phyloP scores from a whole-genome alignment of 1,140 invertebrate genomes.

The Drosophila busckii region DNA sequence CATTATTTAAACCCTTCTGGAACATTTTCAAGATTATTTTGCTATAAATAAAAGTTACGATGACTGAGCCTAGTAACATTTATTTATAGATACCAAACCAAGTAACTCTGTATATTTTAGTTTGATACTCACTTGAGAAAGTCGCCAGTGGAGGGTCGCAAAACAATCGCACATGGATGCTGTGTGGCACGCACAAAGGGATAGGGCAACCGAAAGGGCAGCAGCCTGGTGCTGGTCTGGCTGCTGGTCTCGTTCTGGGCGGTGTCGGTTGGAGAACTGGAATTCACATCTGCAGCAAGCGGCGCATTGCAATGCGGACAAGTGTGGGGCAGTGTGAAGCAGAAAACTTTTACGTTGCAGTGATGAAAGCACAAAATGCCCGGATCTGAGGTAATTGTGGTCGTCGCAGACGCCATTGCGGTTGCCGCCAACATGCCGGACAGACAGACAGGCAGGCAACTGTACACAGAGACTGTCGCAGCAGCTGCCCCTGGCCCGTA shows the following conservation, averaged over 20 bases:
- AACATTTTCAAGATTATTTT: too few species aligned
- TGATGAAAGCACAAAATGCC: slow-evolving; percentile 91
- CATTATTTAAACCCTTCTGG: too few species aligned
- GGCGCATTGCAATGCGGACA: slow-evolving; percentile 85
- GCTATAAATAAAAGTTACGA: too few species aligned
- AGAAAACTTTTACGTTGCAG: slow-evolving; percentile 88
- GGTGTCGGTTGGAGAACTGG: slow-evolving; percentile 6
- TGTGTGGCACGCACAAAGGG: slow-evolving; percentile 87
- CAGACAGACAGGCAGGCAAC: not conserved
- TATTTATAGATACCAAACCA: too few species aligned
- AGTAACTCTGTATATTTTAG: too few species aligned
- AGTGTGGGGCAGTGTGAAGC: slow-evolving; percentile 84
- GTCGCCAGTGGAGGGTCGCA: slow-evolving; percentile 89
- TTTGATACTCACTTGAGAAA: slow-evolving; percentile 86
- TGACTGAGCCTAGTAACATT: too few species aligned
- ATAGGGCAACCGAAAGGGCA: slow-evolving; percentile 89
- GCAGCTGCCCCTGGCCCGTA: slow-evolving; percentile 48
- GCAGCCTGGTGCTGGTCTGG: slow-evolving; percentile 64
- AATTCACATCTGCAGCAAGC: slow-evolving; percentile 76
- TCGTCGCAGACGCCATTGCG: slow-evolving; percentile 30
- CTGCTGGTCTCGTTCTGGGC: slow-evolving; percentile 7
- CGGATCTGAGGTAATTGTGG: slow-evolving; percentile 82
- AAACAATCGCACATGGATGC: slow-evolving; percentile 86
- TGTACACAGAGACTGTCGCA: not conserved
- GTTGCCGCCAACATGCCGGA: slow-evolving; percentile 41